Evolutionary conservation across 2,888 invertebrate species (phyloP), one percentile per base, ranked within the genome.

Genomic region (Lucinisca nassula): DNA sequence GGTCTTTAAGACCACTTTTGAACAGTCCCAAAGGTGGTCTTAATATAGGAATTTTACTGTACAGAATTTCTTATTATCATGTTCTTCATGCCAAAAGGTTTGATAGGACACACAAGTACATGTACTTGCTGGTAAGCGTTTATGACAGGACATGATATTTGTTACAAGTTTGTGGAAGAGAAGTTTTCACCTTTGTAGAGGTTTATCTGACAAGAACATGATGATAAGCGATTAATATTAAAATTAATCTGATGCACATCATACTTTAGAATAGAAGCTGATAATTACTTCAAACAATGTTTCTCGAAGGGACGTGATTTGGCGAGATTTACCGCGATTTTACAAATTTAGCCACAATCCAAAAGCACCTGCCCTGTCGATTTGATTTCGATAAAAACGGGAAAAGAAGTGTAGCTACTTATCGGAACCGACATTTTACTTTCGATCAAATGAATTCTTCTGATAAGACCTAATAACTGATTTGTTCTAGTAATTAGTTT

Each of bases 311-410:
- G 24, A 67, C 67, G 67, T 67, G 67, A 67, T 67, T 67, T 67
- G 67, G 10, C n/a, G 67, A 67, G 67, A 67, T 67, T 67, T 67
- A 67, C 67, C 67, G 67, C 67, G 67, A 67, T 67, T 67, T 67
- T 35, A 67, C 67, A 67, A 67, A 67, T 67, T 67, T 67, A 67
- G 67, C 67, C 67, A 1, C 67, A 32, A 67, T 35, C 67, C 35
- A 67, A 35, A 35, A 67, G 67, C 67, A 67, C 67, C 67, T 67
- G 67, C 35, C 67, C 35, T 67, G 67, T 67, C 67, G 67, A 67
- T 67, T 67, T 67, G 21, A 4, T 21, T 6, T 21, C 21, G 67
- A 67, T 67, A 67, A 67, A 67, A 67, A 35, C 67, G 24, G 35
- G 17, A 67, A 67, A 67, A 67, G 67, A 35, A 67, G 67, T 67